These are phyloP conservation scores for Scaptomyza polygonia DNA, from an alignment of 2,888 invertebrate genomes.

Conservation along the genomic window DNA sequence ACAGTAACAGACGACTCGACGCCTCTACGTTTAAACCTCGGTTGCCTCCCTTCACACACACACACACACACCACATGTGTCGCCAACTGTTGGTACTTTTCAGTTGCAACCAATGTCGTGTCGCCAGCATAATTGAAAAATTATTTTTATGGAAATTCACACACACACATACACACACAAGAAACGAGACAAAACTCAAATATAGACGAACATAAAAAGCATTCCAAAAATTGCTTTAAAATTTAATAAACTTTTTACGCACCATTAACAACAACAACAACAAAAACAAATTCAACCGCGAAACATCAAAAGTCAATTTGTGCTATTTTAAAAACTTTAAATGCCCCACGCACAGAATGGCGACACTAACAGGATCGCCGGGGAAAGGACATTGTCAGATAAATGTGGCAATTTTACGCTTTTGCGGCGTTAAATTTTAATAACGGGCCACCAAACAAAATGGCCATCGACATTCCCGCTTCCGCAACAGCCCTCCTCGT, in stretches of 20 bases:
- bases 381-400: constrained; percentile 56
- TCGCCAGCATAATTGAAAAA: constrained; percentile 69
- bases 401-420: constrained; percentile 79
- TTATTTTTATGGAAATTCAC: constrained; percentile 74
- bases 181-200: constrained; percentile 21
- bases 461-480: constrained; percentile 40
- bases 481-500: not conserved
- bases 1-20: constrained; percentile 25
- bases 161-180: constrained; percentile 10
- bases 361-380: not conserved
- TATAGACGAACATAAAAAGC: constrained; percentile 24
- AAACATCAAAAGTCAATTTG: constrained; percentile 80
- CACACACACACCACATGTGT: constrained; percentile 2
- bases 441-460: constrained; percentile 58
- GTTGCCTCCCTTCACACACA: not conserved
- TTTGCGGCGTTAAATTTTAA: constrained; percentile 77
- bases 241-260: constrained; percentile 81
- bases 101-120: constrained; percentile 51
- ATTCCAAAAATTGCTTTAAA: constrained; percentile 58
- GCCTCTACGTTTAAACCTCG: not conserved
- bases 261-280: too few species aligned
- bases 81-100: constrained; percentile 44
- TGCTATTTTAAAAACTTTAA: constrained; percentile 76
- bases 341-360: constrained; percentile 55
- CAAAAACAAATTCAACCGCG: constrained; percentile 67